Evolutionary conservation across 2,888 invertebrate genomes (phyloP), one percentile per base, ranked within the genome.

Genomic region (Chloroclysta siterata): DNA sequence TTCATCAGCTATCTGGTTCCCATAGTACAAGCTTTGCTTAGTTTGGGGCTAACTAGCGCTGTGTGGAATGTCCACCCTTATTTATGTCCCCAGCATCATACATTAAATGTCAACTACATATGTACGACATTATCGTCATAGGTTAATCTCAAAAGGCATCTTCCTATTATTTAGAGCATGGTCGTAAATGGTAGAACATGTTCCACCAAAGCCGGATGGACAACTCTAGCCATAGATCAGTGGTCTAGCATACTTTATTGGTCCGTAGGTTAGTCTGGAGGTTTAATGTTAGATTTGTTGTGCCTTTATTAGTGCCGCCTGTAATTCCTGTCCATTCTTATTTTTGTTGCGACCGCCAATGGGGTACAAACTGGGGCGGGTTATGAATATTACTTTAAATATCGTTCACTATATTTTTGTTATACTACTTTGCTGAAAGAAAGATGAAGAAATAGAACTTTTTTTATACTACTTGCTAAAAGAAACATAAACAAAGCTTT

Each of bases 211-310:
- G 56, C 39, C 39, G 39, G 39, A 39, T 5, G 13, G 48, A 7
- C 53, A 28, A 42, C 51, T 29, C 58, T 52, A 55, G 14, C n/a
- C 53, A 53, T 60, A 60, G 48, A 56, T 60, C 64, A 60, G 46
- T 29, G 63, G 46, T 56, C 60, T 15, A 60, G 56, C 55, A 42
- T 55, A 64, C 52, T 64, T 60, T 64, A 64, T 64, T 56, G 55
- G 28, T 48, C 56, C 48, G 53, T 64, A 64, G 60, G 55, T 67
- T 54, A 52, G 60, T 63, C 44, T 44, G 41, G 47, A 11, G 53
- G 55, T 51, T 54, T 66, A 47, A 41, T 50, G 48, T 48, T 51
- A 60, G 63, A 68, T 68, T 63, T 58, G 63, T 65, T 55, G 41
- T 29, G 41, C 65, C 55, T 55, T 59, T 53, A 66, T 58, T 50